Evolutionary conservation across 2,888 invertebrate species (phyloP), one percentile per base, ranked within the genome.

Genomic region (Ceramica pisi): DNA sequence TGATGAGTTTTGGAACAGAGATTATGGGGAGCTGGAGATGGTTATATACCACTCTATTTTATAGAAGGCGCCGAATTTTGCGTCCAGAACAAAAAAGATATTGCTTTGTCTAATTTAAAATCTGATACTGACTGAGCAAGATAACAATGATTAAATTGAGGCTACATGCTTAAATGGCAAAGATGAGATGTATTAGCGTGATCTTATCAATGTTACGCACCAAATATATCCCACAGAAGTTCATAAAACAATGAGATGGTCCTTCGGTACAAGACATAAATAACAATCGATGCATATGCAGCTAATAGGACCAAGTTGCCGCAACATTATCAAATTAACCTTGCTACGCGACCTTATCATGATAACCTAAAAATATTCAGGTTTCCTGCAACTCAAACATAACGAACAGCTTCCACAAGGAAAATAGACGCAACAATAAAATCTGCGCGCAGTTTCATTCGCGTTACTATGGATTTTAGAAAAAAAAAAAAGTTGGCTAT

Each of bases 381-480:
- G 53, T 81, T 78, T 81, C 77, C 81, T 71, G 41, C 38, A 66
- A 77, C 81, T 60, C 77, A 81, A 78, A 63, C 53, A 50, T 51
- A 81, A 44, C 65, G 46, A 35, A 53, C 65, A 71, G 51, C 35
- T 75, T 78, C 81, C 69, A 69, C 53, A 12, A 68, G 77, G 70
- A 81, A 80, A 75, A 67, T 35, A 19, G 14, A 38, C 23, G 56
- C 44, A 61, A 21, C 14, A 55, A 53, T 16, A 56, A 57, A 53
- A 60, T 31, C 31, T 5, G 31, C 6, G 6, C 31, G 31, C 6
- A 6, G 3, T 6, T 31, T 31, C 31, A 6, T 31, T 31, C 31
- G 31, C 31, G 31, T 31, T 31, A 31, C 4, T 31, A 31, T 31
- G 4, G 26, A 26, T 26, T 26, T n/a, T n/a, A n/a, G n/a, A n/a